A percentile compares a stretch with the other conserved stretches of the same genome.
Evolutionary conservation across 2,113 vertebrate genomes (phyloP).

Genomic region (Pygoscelis adeliae): DNA sequence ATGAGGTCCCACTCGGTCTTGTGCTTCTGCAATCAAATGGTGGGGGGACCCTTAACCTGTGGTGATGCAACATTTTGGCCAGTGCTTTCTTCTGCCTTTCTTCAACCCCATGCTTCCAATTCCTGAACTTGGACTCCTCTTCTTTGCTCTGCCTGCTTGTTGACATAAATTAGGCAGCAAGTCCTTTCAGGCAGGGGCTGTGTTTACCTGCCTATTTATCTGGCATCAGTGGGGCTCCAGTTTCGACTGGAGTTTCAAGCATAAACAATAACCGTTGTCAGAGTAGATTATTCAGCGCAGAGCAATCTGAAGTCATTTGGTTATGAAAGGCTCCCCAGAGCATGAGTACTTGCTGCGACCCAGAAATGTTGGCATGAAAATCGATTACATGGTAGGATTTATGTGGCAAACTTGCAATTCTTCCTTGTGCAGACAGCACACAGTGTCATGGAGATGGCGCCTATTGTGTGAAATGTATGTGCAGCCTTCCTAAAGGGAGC

Average conservation of each 20-base stretch:
- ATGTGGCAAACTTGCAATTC: neutral
- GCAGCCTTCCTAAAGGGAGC: neutral
- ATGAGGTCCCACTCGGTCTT: neutral
- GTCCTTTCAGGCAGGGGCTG: neutral
- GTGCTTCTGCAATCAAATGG: neutral
- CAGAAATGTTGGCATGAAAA: conserved; percentile 13
- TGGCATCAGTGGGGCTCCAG: neutral
- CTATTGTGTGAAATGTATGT: neutral
- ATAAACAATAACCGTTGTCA: conserved; percentile 26
- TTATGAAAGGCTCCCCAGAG: conserved; percentile 47
- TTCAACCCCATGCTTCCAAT: neutral
- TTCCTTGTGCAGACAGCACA: neutral
- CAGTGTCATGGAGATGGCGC: neutral
- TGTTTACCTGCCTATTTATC: conserved; percentile 32
- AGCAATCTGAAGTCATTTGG: conserved; percentile 25
- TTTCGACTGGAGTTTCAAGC: neutral
- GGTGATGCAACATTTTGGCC: neutral
- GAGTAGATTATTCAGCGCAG: neutral
- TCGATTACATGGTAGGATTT: conserved; percentile 21
- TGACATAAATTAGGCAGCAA: neutral
- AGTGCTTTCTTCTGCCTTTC: neutral
- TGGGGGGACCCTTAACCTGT: neutral
- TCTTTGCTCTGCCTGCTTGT: neutral
- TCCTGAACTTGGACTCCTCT: neutral
- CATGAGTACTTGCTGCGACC: neutral